These are phyloP conservation scores for Natrix natrix DNA, from an alignment of 2,797 vertebrate species.

Conservation along the genomic window DNA sequence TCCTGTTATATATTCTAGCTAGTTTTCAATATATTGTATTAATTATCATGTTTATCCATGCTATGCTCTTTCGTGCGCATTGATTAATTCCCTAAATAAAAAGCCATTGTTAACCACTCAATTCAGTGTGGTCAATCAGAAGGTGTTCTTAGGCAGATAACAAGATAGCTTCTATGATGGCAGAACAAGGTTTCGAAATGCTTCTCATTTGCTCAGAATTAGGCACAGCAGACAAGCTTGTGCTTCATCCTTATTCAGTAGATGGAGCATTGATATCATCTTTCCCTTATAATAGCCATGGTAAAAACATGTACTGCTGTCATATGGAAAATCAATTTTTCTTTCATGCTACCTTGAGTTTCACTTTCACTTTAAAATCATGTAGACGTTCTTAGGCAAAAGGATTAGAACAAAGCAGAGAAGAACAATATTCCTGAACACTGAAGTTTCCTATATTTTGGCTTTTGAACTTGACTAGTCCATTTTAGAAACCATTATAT, in stretches of 20 bases:
- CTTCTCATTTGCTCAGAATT: background rate
- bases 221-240: background rate
- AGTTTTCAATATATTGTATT: slow-evolving; percentile 48
- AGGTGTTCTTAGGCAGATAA: slow-evolving; percentile 5
- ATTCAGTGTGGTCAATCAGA: slow-evolving; percentile 19
- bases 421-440: background rate
- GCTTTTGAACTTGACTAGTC: background rate
- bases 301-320: slow-evolving; percentile 23
- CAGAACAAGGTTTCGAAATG: slow-evolving; percentile 8
- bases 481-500: background rate
- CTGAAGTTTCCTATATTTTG: background rate
- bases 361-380: slow-evolving; percentile 17
- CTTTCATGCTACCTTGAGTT: background rate
- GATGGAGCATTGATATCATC: background rate
- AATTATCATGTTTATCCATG: slow-evolving; percentile 18
- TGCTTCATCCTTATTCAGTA: background rate
- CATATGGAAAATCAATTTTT: slow-evolving; percentile 5
- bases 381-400: background rate
- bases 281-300: background rate
- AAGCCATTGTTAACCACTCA: slow-evolving; percentile 22
- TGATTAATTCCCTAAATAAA: slow-evolving; percentile 10
- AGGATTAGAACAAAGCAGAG: background rate
- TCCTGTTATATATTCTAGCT: slow-evolving; percentile 47
- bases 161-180: background rate
- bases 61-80: slow-evolving; percentile 10